Conservation (phyloP, 2,888 invertebrate species). For the Ypsolopha sequella region DNA sequence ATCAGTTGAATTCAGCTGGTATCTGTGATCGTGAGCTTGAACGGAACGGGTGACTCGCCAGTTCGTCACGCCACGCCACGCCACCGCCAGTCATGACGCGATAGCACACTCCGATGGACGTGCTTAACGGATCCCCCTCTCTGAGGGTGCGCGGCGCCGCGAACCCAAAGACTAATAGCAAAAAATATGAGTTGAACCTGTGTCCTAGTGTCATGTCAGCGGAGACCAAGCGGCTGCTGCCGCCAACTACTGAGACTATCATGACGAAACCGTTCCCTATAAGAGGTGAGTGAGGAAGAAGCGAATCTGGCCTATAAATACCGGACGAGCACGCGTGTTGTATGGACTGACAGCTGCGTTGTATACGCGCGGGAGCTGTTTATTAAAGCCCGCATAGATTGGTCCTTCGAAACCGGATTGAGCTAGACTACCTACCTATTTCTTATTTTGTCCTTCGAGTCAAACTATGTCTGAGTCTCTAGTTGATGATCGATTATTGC, state of each 20-base stretch:
- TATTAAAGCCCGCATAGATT: neutral
- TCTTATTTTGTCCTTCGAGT: neutral
- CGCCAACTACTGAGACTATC: slow-evolving; percentile 86
- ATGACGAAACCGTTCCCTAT: slow-evolving; percentile 92
- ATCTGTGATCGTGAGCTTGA: slow-evolving; percentile 11
- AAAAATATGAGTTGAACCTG: slow-evolving; percentile 67
- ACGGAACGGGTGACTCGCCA: neutral
- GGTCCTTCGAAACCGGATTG: neutral
- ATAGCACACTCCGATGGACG: slow-evolving; percentile 52
- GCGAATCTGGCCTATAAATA: slow-evolving; percentile 35
- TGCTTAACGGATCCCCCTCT: slow-evolving; percentile 51
- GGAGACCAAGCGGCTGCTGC: slow-evolving; percentile 75
- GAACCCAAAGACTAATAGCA: slow-evolving; percentile 38
- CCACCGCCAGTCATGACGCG: slow-evolving; percentile 47
- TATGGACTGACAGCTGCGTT: slow-evolving; percentile 23
- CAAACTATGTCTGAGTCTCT: neutral
- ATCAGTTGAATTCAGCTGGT: slow-evolving; percentile 43
- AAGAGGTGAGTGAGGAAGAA: slow-evolving; percentile 68
- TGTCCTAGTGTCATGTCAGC: slow-evolving; percentile 82
- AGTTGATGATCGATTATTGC: too few species aligned
- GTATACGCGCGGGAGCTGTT: neutral
- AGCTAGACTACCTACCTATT: neutral
- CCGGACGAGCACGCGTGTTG: slow-evolving; percentile 9
- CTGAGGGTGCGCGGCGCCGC: slow-evolving; percentile 61
- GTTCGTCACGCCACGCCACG: slow-evolving; percentile 1